Evolutionary conservation across 2,888 invertebrate species (phyloP).

Genomic region (Microdon myrmicae): DNA sequence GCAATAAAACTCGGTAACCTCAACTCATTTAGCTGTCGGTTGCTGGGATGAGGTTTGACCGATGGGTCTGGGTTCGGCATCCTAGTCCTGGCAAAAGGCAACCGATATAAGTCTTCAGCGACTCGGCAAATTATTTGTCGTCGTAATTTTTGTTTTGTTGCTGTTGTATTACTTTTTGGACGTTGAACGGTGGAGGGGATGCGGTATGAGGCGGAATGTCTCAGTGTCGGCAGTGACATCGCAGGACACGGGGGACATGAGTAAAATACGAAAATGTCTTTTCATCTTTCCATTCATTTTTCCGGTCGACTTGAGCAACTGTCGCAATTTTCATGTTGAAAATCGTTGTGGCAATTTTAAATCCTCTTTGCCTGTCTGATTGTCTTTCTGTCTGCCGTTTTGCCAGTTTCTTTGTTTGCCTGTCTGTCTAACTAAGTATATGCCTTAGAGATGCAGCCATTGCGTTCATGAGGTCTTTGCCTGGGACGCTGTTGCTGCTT

Average conservation of each 20-base stretch:
- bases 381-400: neutral
- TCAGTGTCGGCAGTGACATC: slow-evolving; percentile 11
- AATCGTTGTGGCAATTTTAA: slow-evolving; percentile 30
- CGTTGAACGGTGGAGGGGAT: too few relatives aligned
- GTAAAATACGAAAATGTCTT: slow-evolving; percentile 31
- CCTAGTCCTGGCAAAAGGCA: slow-evolving; percentile 4
- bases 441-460: too few relatives aligned
- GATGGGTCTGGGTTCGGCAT: slow-evolving; percentile 4
- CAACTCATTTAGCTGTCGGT: slow-evolving; percentile 31
- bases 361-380: slow-evolving; percentile 3
- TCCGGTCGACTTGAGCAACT: slow-evolving; percentile 37
- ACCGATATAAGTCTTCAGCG: slow-evolving; percentile 12
- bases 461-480: too few relatives aligned
- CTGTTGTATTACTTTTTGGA: too few relatives aligned
- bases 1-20: slow-evolving; percentile 37
- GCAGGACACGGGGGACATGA: too few relatives aligned
- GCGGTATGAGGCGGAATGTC: too few relatives aligned
- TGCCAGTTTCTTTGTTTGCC: slow-evolving; percentile 4
- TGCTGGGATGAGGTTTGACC: slow-evolving; percentile 34
- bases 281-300: slow-evolving; percentile 40
- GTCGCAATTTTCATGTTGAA: slow-evolving; percentile 43
- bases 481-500: too few relatives aligned
- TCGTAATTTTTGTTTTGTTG: slow-evolving; percentile 20
- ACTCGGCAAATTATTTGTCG: slow-evolving; percentile 22
- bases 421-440: too few relatives aligned